A percentile compares a stretch with the other conserved stretches of the same genome.
Evolutionary conservation across 2,113 vertebrate genomes (phyloP).

Genomic region (Euleptes europaea): DNA sequence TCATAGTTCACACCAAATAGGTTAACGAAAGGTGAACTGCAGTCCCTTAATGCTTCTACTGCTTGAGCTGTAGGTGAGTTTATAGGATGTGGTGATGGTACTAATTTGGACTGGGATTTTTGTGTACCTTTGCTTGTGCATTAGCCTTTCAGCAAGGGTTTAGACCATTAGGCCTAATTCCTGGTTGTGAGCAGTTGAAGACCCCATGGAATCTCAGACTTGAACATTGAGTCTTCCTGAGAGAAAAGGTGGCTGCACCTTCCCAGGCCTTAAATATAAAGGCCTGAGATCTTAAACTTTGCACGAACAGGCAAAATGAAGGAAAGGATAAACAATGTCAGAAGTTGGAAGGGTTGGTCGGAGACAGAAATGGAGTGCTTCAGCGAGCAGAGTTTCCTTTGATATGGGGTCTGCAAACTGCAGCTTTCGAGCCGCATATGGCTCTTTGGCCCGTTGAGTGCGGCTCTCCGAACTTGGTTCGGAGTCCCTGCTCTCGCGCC

Average conservation of each 20-base stretch:
- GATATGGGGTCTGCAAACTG: too few relatives aligned
- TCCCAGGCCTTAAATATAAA: background rate
- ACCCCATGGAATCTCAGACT: accelerated
- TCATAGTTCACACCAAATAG: accelerated
- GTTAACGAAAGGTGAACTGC: accelerated
- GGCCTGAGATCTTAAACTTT: background rate
- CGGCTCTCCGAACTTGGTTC: too few relatives aligned
- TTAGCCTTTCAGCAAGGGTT: background rate
- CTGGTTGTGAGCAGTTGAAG: accelerated
- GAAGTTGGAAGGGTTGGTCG: background rate
- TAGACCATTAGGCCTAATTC: background rate
- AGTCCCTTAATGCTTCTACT: background rate
- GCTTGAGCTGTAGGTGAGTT: background rate
- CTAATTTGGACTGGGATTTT: background rate
- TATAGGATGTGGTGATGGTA: accelerated
- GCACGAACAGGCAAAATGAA: background rate
- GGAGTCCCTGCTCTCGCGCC: too few relatives aligned
- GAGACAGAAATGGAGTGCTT: background rate
- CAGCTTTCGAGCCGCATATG: too few relatives aligned
- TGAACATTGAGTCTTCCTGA: background rate
- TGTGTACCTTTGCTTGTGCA: background rate
- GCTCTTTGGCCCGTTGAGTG: too few relatives aligned
- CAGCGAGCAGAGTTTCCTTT: background rate
- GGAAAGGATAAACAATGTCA: background rate
- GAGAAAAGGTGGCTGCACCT: background rate